A percentile compares a stretch with the other conserved stretches of the same genome.
Conservation (phyloP, 1,140 invertebrate species). For the Drosophila willistoni region DNA sequence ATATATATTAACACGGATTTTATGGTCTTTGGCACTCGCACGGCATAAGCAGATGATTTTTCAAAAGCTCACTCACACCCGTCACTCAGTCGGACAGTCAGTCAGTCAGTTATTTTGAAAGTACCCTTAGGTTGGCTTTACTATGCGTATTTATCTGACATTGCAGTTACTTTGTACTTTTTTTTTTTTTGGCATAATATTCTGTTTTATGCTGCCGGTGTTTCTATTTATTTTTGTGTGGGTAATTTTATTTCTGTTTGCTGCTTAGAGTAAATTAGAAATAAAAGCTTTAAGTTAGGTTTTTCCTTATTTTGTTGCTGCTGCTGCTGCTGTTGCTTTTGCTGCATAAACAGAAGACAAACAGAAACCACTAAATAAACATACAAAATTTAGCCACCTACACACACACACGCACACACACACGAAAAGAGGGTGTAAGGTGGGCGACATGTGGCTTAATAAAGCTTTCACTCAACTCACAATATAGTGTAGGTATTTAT, state of each 20-base stretch:
- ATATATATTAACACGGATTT: constrained; percentile 69
- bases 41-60: constrained; percentile 17
- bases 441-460: constrained; percentile 14
- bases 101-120: background rate
- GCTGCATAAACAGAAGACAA: constrained; percentile 56
- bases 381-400: background rate
- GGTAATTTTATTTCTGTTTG: constrained; percentile 29
- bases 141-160: background rate
- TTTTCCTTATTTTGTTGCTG: constrained; percentile 29
- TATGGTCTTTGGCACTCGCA: constrained; percentile 63
- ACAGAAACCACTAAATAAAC: constrained; percentile 11
- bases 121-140: background rate
- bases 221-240: constrained; percentile 27
- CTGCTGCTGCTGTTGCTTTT: constrained; percentile 25
- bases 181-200: constrained; percentile 24
- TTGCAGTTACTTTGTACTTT: constrained; percentile 11
- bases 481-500: background rate
- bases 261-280: constrained; percentile 67
- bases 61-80: constrained; percentile 2
- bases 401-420: background rate
- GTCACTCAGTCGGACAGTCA: too few relatives aligned
- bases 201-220: constrained; percentile 59
- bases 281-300: constrained; percentile 62
- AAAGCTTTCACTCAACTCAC: constrained; percentile 56
- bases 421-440: background rate